Conservation (phyloP, 2,797 vertebrate species). For the Paratrypauchen microcephalus region DNA sequence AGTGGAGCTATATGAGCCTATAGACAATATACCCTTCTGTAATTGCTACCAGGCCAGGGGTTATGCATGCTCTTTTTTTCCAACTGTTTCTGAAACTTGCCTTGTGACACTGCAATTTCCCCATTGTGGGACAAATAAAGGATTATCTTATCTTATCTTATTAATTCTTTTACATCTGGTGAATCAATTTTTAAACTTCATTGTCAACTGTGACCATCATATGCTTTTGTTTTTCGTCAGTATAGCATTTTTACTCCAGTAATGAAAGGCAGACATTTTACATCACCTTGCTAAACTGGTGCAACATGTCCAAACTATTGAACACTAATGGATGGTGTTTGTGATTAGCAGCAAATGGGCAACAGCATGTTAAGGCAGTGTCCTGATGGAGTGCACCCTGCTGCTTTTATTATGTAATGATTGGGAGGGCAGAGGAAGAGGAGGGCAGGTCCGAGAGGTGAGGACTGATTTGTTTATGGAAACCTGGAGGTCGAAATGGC, state of each 20-base stretch:
- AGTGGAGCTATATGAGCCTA: no score
- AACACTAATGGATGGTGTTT: conserved; percentile 36
- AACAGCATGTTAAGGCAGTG: conserved; percentile 36
- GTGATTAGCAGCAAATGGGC: conserved; percentile 33
- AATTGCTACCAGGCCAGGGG: neutral
- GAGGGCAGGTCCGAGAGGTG: conserved; percentile 29
- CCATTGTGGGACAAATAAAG: no score
- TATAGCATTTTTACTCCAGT: conserved; percentile 44
- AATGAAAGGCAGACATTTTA: conserved; percentile 51
- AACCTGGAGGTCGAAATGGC: conserved; percentile 60
- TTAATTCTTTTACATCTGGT: conserved; percentile 20
- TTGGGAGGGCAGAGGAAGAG: conserved; percentile 44
- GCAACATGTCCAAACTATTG: conserved; percentile 31
- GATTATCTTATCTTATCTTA: no score
- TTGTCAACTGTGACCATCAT: conserved; percentile 14
- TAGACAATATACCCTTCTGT: neutral
- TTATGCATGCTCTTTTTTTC: no score
- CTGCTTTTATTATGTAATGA: conserved; percentile 50
- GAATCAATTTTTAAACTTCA: conserved; percentile 15
- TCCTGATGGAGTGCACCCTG: conserved; percentile 25
- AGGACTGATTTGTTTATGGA: conserved; percentile 46
- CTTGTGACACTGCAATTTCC: no score
- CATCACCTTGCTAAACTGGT: conserved; percentile 37
- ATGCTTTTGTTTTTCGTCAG: conserved; percentile 48
- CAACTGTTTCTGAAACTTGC: no score